Evolutionary conservation across 2,113 vertebrate species (phyloP).

Genomic region (Herpailurus yagouaroundi): DNA sequence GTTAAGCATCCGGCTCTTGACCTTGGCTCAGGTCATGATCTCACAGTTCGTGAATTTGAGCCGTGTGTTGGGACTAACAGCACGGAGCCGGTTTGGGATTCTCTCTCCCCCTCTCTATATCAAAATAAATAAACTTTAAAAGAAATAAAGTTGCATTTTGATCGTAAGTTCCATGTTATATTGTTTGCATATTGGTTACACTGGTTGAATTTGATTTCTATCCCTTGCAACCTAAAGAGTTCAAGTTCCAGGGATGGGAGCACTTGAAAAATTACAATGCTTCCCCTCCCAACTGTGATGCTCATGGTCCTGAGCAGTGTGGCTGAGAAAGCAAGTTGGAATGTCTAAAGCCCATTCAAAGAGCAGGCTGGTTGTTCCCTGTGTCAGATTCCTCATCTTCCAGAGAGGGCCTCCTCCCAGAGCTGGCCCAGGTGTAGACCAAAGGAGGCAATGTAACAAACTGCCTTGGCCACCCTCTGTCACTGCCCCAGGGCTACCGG

Average conservation of each 20-base stretch:
- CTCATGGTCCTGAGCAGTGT: not conserved
- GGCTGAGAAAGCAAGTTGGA: not conserved
- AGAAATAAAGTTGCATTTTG: not conserved
- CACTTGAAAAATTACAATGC: not conserved
- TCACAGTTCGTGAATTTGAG: no score
- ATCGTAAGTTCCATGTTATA: not conserved
- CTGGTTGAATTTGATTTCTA: not conserved
- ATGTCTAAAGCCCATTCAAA: not conserved
- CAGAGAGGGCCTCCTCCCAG: not conserved
- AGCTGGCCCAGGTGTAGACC: not conserved
- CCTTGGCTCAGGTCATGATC: no score
- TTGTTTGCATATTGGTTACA: not conserved
- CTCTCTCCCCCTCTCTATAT: no score
- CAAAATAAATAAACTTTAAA: no score
- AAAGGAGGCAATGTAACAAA: not conserved
- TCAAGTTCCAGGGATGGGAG: not conserved
- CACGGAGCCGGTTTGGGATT: no score
- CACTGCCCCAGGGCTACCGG: not conserved
- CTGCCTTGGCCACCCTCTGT: not conserved
- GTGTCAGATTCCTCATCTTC: not conserved
- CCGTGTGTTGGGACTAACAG: no score
- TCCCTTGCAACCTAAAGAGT: not conserved
- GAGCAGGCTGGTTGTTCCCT: not conserved
- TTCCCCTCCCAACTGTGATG: not conserved
- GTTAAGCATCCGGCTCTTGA: no score